These are phyloP conservation scores for Rhagologus leucostigma DNA, from an alignment of 2,113 vertebrate genomes.

Conservation along the genomic window DNA sequence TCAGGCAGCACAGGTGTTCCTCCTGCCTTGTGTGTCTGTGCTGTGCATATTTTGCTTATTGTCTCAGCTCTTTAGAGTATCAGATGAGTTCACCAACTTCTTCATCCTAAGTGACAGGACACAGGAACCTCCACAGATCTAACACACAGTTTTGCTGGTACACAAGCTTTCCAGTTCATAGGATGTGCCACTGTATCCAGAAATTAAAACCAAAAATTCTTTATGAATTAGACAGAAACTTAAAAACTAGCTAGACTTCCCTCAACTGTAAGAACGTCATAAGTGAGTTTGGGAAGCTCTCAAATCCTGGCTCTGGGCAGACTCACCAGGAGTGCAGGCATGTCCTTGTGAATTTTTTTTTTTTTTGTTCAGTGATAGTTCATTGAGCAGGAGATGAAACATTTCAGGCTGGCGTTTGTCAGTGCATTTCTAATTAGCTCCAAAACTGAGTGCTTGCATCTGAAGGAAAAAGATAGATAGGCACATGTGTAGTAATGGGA, in stretches of 20 bases:
- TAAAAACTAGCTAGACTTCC: neutral
- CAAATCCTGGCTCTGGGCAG: neutral
- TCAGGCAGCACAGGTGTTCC: fast-evolving
- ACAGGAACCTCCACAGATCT: neutral
- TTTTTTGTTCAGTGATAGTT: conserved; percentile 5
- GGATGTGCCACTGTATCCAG: neutral
- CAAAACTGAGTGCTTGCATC: neutral
- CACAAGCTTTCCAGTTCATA: neutral
- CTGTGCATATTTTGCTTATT: neutral
- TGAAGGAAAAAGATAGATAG: neutral
- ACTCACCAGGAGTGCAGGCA: neutral
- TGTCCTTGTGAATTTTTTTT: neutral
- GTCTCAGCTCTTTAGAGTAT: neutral
- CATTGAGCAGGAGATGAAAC: neutral
- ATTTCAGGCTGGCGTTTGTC: neutral
- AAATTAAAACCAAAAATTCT: neutral
- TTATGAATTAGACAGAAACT: neutral
- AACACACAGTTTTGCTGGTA: neutral
- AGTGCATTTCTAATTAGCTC: conserved; percentile 7
- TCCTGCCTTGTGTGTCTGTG: neutral
- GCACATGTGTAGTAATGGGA: neutral
- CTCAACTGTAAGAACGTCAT: neutral
- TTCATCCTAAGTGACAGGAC: neutral
- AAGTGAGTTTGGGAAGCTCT: neutral
- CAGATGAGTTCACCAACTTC: neutral